Conservation (phyloP, 2,113 vertebrate species). For the Suncus etruscus region DNA sequence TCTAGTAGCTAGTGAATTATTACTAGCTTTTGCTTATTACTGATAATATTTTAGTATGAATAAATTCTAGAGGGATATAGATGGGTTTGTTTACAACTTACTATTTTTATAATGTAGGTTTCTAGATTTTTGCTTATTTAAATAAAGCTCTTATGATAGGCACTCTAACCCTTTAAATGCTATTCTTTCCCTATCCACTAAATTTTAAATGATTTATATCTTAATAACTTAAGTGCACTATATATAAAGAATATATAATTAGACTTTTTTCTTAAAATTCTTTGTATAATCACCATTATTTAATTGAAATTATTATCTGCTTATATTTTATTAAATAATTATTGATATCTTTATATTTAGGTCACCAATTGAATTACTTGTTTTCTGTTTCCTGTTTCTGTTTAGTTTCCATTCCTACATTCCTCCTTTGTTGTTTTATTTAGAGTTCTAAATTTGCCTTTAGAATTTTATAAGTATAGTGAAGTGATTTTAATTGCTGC, state of each 20-base stretch:
- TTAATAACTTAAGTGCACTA: slow-evolving; percentile 37
- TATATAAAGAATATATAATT: neutral
- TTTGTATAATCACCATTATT: neutral
- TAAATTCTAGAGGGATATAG: slow-evolving; percentile 19
- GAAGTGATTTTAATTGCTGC: neutral
- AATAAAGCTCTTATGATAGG: slow-evolving; percentile 15
- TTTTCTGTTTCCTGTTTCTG: neutral
- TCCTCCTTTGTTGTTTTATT: neutral
- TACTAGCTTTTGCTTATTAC: too few species aligned
- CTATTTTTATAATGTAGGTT: neutral
- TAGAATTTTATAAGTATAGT: slow-evolving; percentile 13
- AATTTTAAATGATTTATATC: slow-evolving; percentile 41
- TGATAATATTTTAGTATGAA: neutral
- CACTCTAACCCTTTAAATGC: neutral
- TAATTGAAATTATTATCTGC: slow-evolving; percentile 36
- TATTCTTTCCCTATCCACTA: neutral
- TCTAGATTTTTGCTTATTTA: slow-evolving; percentile 11
- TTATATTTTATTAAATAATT: slow-evolving; percentile 30
- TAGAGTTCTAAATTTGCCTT: slow-evolving; percentile 28
- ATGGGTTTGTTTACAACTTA: too few species aligned
- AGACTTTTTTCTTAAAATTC: neutral
- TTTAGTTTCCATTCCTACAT: slow-evolving; percentile 28
- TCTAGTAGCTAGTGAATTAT: neutral
- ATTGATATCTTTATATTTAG: neutral
- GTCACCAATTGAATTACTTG: neutral